Evolutionary conservation across 2,797 vertebrate genomes (phyloP).

Genomic region (Danio aesculapii): DNA sequence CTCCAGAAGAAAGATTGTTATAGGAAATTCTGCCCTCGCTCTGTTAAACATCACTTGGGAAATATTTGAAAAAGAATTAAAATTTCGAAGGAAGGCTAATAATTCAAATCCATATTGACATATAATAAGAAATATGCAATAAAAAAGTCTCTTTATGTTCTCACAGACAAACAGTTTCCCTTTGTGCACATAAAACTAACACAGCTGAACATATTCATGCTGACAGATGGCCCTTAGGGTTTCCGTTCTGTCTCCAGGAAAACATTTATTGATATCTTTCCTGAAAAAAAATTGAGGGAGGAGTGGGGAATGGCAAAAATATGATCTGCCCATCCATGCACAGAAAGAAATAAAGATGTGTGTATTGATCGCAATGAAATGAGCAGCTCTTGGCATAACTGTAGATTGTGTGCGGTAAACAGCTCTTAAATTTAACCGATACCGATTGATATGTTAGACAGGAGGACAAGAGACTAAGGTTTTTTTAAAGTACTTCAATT

Average conservation of each 20-base stretch:
- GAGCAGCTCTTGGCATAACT: constrained; percentile 1
- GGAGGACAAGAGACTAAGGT: neutral
- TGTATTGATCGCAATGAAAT: constrained; percentile 36
- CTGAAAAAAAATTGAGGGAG: neutral
- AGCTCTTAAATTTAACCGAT: neutral
- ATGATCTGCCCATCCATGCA: constrained; percentile 28
- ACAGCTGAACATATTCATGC: constrained; percentile 3
- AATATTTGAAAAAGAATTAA: too few relatives aligned
- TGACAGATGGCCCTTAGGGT: constrained; percentile 6
- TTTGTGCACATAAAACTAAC: constrained; percentile 18
- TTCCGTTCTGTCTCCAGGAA: constrained; percentile 10
- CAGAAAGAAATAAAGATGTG: constrained; percentile 20
- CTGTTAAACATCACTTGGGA: too few relatives aligned
- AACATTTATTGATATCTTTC: constrained; percentile 31
- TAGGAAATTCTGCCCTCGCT: too few relatives aligned
- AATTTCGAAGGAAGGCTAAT: too few relatives aligned
- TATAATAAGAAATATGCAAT: neutral
- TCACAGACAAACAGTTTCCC: neutral
- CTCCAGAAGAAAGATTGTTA: too few relatives aligned
- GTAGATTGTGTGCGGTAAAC: constrained; percentile 12
- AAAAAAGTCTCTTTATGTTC: neutral
- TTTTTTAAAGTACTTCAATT: too few relatives aligned
- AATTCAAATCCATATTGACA: too few relatives aligned
- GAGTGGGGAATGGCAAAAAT: constrained; percentile 31
- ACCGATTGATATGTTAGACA: neutral